These are phyloP conservation scores for Ornithorhynchus anatinus DNA, from an alignment of 2,113 vertebrate genomes.

Conservation along the genomic window DNA sequence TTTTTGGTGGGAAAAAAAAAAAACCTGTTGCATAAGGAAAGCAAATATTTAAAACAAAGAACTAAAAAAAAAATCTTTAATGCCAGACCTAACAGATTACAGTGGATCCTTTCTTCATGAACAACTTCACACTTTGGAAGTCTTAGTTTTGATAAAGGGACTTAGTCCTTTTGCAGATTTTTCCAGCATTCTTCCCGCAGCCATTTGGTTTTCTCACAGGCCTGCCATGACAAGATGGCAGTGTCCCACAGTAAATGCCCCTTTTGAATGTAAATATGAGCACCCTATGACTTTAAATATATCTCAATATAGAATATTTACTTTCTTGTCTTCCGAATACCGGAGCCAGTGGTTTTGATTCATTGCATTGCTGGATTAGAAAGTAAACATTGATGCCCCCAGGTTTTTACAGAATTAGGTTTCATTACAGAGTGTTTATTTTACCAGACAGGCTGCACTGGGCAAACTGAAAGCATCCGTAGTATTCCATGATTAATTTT, in stretches of 20 bases:
- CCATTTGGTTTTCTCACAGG: not conserved
- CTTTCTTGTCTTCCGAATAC: not conserved
- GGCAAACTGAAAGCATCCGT: not conserved
- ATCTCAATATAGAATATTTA: not conserved
- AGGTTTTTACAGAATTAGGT: not conserved
- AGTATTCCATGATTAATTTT: not conserved
- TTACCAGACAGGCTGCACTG: not conserved
- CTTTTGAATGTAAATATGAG: not conserved
- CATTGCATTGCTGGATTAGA: not conserved
- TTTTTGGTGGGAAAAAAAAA: not conserved
- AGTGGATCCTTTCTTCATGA: not conserved
- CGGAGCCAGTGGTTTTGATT: not conserved
- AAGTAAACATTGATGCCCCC: not conserved
- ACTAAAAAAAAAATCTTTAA: not conserved
- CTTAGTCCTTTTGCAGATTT: not conserved
- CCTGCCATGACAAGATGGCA: not conserved
- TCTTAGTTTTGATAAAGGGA: conserved; percentile 6
- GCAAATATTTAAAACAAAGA: too few relatives aligned
- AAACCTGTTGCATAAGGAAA: not conserved
- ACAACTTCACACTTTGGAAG: not conserved
- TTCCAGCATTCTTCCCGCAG: not conserved
- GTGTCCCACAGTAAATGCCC: not conserved
- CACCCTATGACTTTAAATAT: not conserved
- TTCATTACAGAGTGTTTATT: not conserved
- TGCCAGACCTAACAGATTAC: conserved; percentile 4